Evolutionary conservation across 2,113 vertebrate genomes (phyloP), one percentile per base, ranked within the genome.

Genomic region (Alethe castanea): DNA sequence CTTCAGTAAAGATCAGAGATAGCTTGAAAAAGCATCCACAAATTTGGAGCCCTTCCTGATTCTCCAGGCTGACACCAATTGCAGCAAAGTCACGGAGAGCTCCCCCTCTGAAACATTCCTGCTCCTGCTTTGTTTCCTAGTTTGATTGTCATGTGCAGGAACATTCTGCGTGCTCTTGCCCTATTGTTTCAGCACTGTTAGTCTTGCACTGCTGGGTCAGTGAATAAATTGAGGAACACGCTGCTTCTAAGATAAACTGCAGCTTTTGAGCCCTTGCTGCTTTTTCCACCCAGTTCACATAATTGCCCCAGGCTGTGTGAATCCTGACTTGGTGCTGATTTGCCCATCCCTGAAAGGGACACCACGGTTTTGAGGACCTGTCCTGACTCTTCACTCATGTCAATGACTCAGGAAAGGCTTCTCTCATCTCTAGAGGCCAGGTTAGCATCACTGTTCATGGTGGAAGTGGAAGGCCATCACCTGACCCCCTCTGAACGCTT

Each of bases 181-280:
- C 76, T 88, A 78, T 48, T 90, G 80, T 88, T 97, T 96, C 90
- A 95, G 92, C 88, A 84, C 80, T 70, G 71, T 83, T 88, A 88
- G 61, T 79, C 91, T 88, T 83, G 57, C 77, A 90, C 18, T 71
- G 57, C 69, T 81, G 83, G 86, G 82, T 83, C 88, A 96, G 48
- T 64, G 69, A 44, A 78, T 83, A 83, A 86, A 90, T 74, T 19
- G 54, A 88, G 65, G 61, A 86, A 20, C 36, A 31, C 0, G 5
- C 19, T 77, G 6, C 74, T 90, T 88, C 38, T 67, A 20, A 57
- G 72, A 94, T 64, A 77, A 82, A 91, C 52, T 47, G 47, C 81
- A 88, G 74, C 76, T 94, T 82, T 81, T 57, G 87, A 92, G 56
- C 50, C 52, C 86, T 83, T 54, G 54, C 35, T 81, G 72, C 61